phyloP scores from a whole-genome alignment of 1,140 invertebrate species.

The Zaprionus davidi region DNA sequence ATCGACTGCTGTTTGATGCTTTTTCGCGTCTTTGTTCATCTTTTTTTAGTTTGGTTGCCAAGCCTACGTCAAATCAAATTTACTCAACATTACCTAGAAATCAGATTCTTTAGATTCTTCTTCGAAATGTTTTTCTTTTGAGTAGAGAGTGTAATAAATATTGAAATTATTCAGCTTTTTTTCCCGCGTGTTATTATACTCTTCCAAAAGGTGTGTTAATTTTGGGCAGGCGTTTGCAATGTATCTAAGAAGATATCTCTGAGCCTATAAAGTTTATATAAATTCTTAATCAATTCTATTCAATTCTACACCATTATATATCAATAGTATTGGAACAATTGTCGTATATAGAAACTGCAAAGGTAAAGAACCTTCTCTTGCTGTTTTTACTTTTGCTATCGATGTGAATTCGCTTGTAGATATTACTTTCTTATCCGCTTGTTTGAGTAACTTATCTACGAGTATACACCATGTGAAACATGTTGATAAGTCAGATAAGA shows the following conservation, averaged over 20 bases:
- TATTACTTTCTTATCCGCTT: constrained; percentile 4
- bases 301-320: too few relatives aligned
- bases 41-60: constrained; percentile 18
- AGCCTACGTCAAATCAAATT: constrained; percentile 31
- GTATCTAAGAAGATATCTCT: too few relatives aligned
- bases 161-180: background rate
- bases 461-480: background rate
- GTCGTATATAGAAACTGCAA: too few relatives aligned
- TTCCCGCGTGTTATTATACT: too few relatives aligned
- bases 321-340: too few relatives aligned
- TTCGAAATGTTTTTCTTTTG: background rate
- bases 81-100: background rate
- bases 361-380: background rate
- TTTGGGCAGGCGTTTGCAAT: too few relatives aligned
- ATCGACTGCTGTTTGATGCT: constrained; percentile 39
- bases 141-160: background rate
- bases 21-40: constrained; percentile 22
- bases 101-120: constrained; percentile 12
- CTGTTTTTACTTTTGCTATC: background rate
- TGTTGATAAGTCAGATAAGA: background rate
- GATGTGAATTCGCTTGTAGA: constrained; percentile 1
- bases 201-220: too few relatives aligned
- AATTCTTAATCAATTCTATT: too few relatives aligned
- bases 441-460: background rate
- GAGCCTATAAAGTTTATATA: too few relatives aligned